These are phyloP conservation scores for Zonitis immaculata DNA, from an alignment of 2,888 invertebrate genomes.

Conservation along the genomic window DNA sequence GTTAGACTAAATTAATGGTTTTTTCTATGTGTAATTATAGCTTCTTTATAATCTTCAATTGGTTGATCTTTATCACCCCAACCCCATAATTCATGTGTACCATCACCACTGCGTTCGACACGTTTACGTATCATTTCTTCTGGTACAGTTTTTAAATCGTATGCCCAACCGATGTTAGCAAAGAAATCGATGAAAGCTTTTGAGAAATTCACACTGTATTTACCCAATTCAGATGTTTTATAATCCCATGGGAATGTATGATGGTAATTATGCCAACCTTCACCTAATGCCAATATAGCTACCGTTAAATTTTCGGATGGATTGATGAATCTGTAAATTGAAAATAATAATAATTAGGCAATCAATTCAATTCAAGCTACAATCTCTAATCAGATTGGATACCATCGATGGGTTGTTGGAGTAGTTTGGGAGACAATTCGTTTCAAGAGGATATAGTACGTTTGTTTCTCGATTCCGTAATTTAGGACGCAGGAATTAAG, in stretches of 20 bases:
- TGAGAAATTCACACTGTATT: constrained; percentile 59
- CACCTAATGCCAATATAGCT: constrained; percentile 69
- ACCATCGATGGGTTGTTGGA: too few relatives aligned
- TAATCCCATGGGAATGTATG: constrained; percentile 95
- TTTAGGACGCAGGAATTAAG: too few relatives aligned
- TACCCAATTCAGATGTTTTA: constrained; percentile 78
- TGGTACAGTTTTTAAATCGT: constrained; percentile 67
- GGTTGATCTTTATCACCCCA: constrained; percentile 67
- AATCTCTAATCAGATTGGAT: too few relatives aligned
- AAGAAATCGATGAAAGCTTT: constrained; percentile 66
- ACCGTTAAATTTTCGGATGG: constrained; percentile 75
- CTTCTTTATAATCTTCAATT: constrained; percentile 30
- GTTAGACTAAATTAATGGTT: too few relatives aligned
- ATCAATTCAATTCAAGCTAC: too few relatives aligned
- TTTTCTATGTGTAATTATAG: constrained; percentile 30
- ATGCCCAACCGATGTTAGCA: constrained; percentile 68
- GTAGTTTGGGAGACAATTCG: too few relatives aligned
- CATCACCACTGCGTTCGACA: constrained; percentile 54
- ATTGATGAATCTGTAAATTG: constrained; percentile 61
- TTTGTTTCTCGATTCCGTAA: too few relatives aligned
- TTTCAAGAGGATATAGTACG: too few relatives aligned
- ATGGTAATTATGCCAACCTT: constrained; percentile 94
- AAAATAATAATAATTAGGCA: too few relatives aligned
- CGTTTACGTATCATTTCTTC: constrained; percentile 52
- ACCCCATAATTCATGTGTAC: constrained; percentile 16